Evolutionary conservation across 2,888 invertebrate species (phyloP), one percentile per base, ranked within the genome.

Genomic region (Xestia ashworthii): DNA sequence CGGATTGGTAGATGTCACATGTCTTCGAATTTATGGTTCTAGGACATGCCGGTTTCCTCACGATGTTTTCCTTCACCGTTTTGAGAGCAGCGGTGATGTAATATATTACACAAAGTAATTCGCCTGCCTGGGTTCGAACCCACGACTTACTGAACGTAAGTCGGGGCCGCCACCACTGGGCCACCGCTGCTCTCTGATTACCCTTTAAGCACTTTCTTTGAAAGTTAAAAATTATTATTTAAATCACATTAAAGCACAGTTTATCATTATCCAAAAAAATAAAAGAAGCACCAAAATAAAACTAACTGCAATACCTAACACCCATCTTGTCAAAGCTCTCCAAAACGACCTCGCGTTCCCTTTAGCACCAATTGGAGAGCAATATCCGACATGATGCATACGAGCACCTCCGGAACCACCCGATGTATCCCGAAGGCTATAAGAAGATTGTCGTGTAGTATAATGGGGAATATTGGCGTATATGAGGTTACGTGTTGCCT

Each of bases 301-400:
- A 62, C 22, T 2, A 58, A 58, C 58, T 55, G n/a, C 41, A 5
- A 3, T 14, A 60, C 60, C 46, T 25, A 11, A 19, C 41, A 48
- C 62, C 25, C 14, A 9, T 50, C 3, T 66, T 70, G 76, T 55
- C 69, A 41, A 80, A 58, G 60, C 71, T 71, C 50, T 50, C 68
- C 76, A 82, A 82, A 77, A 75, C 78, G 66, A 83, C 69, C 71
- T 25, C 70, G 48, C 67, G 53, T 77, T 67, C 67, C 69, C 60
- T 71, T 71, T 72, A 60, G 64, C 41, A 70, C 73, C 85, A 88
- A 90, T 89, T 74, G 81, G 44, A 74, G 67, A 65, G 87, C 85
- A 90, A 90, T 90, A 90, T 90, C 89, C 87, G 86, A 85, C 64
- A 50, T 64, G 81, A 83, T 89, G 74, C 80, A 81, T 71, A 75